phyloP scores from a whole-genome alignment of 2,113 vertebrate genomes.

The Rhagologus leucostigma region DNA sequence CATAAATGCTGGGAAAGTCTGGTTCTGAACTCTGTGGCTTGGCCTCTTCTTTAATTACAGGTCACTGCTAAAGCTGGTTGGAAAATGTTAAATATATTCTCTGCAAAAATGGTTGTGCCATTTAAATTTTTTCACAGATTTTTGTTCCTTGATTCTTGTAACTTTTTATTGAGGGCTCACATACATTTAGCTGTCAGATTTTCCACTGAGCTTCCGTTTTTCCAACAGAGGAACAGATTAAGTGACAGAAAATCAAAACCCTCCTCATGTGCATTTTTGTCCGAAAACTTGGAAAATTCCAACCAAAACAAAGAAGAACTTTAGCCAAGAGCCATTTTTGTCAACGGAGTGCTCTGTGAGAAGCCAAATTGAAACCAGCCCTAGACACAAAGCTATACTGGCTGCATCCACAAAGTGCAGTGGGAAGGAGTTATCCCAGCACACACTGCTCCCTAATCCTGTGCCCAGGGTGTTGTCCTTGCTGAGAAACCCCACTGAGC shows the following conservation, averaged over 20 bases:
- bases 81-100: conserved; percentile 54
- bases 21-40: conserved; percentile 60
- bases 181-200: neutral
- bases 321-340: conserved; percentile 46
- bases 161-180: neutral
- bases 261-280: neutral
- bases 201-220: neutral
- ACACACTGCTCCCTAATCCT: neutral
- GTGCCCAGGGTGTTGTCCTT: neutral
- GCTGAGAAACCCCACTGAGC: neutral
- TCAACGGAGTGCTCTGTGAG: neutral
- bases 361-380: conserved; percentile 35
- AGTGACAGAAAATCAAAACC: conserved; percentile 33
- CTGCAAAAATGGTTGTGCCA: neutral
- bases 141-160: neutral
- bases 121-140: neutral
- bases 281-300: conserved; percentile 9
- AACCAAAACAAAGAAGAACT: neutral
- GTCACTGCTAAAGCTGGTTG: neutral
- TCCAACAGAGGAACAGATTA: neutral
- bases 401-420: neutral
- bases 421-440: neutral
- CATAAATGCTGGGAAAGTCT: conserved; percentile 55
- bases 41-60: conserved; percentile 55
- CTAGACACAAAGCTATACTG: neutral